Evolutionary conservation across 2,113 vertebrate species (phyloP).

Genomic region (Sialia sialis): DNA sequence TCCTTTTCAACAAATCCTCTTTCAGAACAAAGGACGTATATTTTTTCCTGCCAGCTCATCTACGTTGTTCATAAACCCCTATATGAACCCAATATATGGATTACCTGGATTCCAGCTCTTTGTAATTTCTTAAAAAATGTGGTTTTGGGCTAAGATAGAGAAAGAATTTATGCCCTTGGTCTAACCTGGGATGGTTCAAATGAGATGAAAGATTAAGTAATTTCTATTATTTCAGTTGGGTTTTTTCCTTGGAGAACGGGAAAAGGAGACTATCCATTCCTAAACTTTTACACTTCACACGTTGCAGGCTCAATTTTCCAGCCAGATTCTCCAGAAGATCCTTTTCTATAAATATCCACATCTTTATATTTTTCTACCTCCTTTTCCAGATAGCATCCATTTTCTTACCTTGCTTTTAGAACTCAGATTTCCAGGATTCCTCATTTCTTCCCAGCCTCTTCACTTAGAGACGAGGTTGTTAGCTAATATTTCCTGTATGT

Average conservation of each 20-base stretch:
- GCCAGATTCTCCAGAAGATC: neutral
- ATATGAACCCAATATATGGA: neutral
- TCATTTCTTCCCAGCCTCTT: neutral
- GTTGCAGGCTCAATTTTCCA: neutral
- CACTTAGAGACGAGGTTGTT: neutral
- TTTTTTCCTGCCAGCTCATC: neutral
- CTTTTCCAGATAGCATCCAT: neutral
- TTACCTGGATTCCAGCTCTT: neutral
- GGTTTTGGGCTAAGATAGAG: fast-evolving
- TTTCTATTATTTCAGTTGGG: neutral
- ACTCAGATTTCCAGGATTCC: neutral
- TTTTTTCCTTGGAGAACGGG: neutral
- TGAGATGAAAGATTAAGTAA: neutral
- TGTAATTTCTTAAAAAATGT: neutral
- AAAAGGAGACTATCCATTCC: neutral
- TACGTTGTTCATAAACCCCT: neutral
- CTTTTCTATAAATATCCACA: neutral
- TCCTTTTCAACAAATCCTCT: neutral
- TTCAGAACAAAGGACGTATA: fast-evolving
- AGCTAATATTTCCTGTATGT: neutral
- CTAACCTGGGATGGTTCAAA: neutral
- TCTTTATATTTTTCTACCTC: neutral
- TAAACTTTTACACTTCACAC: neutral
- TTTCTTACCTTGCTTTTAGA: neutral
- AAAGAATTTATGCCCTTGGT: neutral